Evolutionary conservation across 1,140 invertebrate genomes (phyloP).

Genomic region (Zeugodacus cucurbitae): DNA sequence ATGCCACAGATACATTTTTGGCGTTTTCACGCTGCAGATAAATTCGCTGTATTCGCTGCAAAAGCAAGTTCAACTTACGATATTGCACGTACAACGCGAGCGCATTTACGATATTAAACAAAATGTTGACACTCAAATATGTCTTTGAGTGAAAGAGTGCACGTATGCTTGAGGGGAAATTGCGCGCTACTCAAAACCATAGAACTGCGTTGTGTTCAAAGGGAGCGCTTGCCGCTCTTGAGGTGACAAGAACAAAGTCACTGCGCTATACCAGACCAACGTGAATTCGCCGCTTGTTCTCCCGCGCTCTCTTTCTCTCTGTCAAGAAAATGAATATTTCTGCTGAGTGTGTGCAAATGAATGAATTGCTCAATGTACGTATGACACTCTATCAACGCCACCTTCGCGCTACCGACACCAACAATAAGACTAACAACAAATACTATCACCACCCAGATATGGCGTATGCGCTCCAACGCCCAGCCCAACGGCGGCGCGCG

Average conservation of each 20-base stretch:
- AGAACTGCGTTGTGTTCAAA: background rate
- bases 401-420: too few species aligned
- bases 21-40: background rate
- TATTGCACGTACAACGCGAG: background rate
- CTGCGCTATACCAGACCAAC: too few species aligned
- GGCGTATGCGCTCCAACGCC: slow-evolving; percentile 31
- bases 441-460: slow-evolving; percentile 3
- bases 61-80: background rate
- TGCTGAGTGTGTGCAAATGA: background rate
- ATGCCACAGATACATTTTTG: background rate
- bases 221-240: background rate
- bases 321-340: background rate
- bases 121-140: background rate
- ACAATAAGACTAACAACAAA: background rate
- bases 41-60: slow-evolving; percentile 8
- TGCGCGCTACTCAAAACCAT: background rate
- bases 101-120: background rate
- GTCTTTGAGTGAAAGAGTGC: background rate
- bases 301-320: background rate
- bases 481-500: slow-evolving; percentile 16
- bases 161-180: background rate
- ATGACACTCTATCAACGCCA: background rate
- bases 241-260: too few species aligned
- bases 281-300: background rate
- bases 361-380: background rate